Conservation (phyloP, 2,888 invertebrate species). For the Apomyelois bistriatella region DNA sequence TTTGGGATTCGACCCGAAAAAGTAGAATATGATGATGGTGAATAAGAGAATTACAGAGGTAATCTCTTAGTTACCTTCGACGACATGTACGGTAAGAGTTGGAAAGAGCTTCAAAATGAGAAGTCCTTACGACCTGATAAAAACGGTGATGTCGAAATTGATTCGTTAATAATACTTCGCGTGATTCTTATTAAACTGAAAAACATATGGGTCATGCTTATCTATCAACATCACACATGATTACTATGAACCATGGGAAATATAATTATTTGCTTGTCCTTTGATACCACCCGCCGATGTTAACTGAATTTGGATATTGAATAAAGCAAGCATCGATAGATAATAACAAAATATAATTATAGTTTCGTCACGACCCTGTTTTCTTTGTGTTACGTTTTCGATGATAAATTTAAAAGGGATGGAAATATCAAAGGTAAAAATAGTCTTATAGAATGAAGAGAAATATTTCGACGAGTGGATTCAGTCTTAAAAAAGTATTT, state of each 20-base stretch:
- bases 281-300: background rate
- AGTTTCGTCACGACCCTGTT: constrained; percentile 60
- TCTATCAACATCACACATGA: background rate
- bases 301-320: constrained; percentile 60
- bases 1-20: too few species aligned
- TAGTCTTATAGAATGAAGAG: background rate
- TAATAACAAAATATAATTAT: constrained; percentile 71
- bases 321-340: constrained; percentile 59
- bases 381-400: constrained; percentile 25
- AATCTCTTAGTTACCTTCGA: too few species aligned
- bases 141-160: too few species aligned
- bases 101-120: too few species aligned
- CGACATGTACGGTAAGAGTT: too few species aligned
- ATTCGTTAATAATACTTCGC: too few species aligned
- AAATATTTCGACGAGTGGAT: background rate
- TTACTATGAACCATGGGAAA: background rate
- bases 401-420: constrained; percentile 2
- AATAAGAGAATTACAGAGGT: too few species aligned
- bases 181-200: too few species aligned
- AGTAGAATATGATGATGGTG: too few species aligned
- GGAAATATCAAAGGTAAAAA: background rate
- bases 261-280: background rate
- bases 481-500: too few species aligned
- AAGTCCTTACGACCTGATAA: too few species aligned
- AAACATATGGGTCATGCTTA: too few species aligned